A percentile compares a stretch with the other conserved stretches of the same genome.
Conservation (phyloP, 2,797 vertebrate species). For the Glyptemys insculpta region DNA sequence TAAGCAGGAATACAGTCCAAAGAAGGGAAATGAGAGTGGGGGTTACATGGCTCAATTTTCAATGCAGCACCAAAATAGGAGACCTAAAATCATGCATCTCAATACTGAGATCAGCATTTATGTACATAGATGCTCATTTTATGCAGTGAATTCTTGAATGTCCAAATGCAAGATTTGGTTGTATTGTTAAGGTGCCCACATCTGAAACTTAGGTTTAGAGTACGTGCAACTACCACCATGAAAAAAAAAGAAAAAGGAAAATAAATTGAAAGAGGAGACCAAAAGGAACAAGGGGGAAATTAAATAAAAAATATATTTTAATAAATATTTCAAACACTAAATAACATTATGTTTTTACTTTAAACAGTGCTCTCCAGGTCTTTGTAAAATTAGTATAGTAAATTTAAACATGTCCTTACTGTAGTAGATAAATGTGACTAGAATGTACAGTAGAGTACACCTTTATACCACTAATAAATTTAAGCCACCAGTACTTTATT, state of each 20-base stretch:
- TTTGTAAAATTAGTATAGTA: background rate
- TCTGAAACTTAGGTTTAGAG: background rate
- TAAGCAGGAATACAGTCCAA: background rate
- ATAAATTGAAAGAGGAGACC: background rate
- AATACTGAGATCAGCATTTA: background rate
- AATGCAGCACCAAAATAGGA: background rate
- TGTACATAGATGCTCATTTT: background rate
- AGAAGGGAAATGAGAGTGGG: background rate
- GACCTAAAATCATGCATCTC: background rate
- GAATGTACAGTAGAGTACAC: background rate
- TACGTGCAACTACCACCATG: background rate
- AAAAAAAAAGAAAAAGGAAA: background rate
- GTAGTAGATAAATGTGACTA: background rate
- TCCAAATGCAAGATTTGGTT: background rate
- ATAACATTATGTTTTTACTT: background rate
- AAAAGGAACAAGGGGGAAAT: background rate
- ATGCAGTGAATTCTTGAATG: background rate
- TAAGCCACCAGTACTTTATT: background rate
- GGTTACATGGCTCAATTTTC: background rate
- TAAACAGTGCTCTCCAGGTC: background rate
- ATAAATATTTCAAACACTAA: conserved; percentile 7
- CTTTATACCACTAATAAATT: background rate
- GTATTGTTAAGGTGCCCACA: background rate
- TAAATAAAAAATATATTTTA: background rate
- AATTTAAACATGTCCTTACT: background rate